Conservation (phyloP, 2,888 invertebrate species). For the Chrysolina americana region DNA sequence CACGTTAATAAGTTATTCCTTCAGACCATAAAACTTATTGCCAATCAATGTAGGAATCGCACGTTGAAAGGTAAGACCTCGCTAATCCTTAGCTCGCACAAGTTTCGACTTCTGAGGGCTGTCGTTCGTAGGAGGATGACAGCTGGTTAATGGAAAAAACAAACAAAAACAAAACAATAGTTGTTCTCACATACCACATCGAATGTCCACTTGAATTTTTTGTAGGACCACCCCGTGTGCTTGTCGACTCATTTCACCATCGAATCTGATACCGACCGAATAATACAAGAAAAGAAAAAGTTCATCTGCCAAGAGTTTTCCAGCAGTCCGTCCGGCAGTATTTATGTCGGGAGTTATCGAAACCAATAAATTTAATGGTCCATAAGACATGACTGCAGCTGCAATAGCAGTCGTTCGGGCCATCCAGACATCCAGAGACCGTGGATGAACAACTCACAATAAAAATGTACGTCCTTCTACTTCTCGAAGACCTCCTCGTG, state of each 20-base stretch:
- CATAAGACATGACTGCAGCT: slow-evolving; percentile 56
- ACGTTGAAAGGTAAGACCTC: too few relatives aligned
- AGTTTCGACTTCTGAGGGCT: too few relatives aligned
- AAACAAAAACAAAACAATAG: too few relatives aligned
- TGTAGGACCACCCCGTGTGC: slow-evolving; percentile 9
- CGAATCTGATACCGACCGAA: slow-evolving; percentile 14
- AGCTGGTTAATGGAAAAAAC: too few relatives aligned
- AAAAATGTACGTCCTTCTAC: slow-evolving; percentile 42
- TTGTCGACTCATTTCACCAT: slow-evolving; percentile 19
- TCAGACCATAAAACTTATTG: too few relatives aligned
- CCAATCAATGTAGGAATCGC: too few relatives aligned
- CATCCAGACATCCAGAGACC: slow-evolving; percentile 26
- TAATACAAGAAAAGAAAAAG: slow-evolving; percentile 24
- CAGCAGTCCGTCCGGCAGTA: slow-evolving; percentile 27
- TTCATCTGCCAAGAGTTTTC: slow-evolving; percentile 27
- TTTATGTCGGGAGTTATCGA: slow-evolving; percentile 53
- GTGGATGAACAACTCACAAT: slow-evolving; percentile 40
- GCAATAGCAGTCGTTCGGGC: slow-evolving; percentile 33
- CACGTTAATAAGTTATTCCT: too few relatives aligned
- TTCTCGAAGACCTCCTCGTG: slow-evolving; percentile 10
- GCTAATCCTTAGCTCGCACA: too few relatives aligned
- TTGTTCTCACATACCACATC: too few relatives aligned
- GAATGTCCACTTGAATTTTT: not conserved
- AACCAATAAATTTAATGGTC: slow-evolving; percentile 59
- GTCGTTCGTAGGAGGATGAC: too few relatives aligned